Evolutionary conservation across 2,797 vertebrate genomes (phyloP), one percentile per base, ranked within the genome.

Genomic region (Acanthurus lineatus): DNA sequence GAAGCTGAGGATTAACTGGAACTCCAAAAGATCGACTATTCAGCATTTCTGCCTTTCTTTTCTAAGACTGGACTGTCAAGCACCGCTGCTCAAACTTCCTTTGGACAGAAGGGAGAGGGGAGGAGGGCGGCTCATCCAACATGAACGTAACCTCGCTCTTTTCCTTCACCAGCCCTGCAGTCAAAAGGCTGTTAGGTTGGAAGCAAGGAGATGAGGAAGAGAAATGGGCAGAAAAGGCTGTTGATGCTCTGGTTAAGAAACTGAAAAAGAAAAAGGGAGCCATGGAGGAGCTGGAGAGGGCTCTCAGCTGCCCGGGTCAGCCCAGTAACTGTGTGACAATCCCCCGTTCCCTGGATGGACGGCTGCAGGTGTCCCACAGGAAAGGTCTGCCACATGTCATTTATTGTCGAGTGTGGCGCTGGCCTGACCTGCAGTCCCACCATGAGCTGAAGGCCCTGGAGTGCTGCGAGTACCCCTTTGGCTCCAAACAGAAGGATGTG

Each of bases 61-160:
- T 59, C 73, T 74, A 35, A 83, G 56, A 58, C 76, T 75, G 85
- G 82, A 81, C 85, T 47, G 51, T 72, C 48, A 47, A 44, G 17
- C 35, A 44, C 49, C 15, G 15, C 74, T 61, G 77, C 82, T 81
- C 87, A 69, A 76, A 1, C 53, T 79, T 78, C n/a, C 25, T 87
- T 44, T 77, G 73, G 74, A 72, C 79, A 49, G 59, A 64, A 19
- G 42, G 78, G 77, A 86, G 81, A 77, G 82, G 79, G 82, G 83
- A 89, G 84, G 81, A 83, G 86, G 82, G 58, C 73, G 44, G 73
- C 75, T 77, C 22, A 69, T 72, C 74, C 88, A 83, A 56, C 86
- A 99, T 99, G 98, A 98, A 98, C 1, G 98, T 99, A 91, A 98
- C 97, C 48, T 99, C 97, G 19, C 96, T 99, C 61, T 99, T 99